A percentile compares a stretch with the other conserved stretches of the same genome.
Evolutionary conservation across 2,797 vertebrate species (phyloP).

Genomic region (Sebastes hopkinsi): DNA sequence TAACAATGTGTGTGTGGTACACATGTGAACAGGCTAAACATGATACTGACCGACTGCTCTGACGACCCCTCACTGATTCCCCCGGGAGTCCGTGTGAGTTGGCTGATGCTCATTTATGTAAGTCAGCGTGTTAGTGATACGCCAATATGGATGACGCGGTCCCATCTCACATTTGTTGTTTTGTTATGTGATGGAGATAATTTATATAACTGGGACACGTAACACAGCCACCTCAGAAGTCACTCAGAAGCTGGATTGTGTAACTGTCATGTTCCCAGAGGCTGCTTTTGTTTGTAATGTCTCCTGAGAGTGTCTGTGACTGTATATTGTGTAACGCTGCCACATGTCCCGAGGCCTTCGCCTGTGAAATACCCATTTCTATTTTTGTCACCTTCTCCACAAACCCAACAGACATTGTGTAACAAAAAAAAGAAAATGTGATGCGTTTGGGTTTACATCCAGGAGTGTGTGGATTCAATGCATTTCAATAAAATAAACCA

Average conservation of each 20-base stretch:
- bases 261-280: constrained; percentile 56
- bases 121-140: constrained; percentile 38
- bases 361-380: constrained; percentile 46
- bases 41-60: constrained; percentile 5
- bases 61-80: constrained; percentile 25
- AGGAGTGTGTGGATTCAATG: neutral
- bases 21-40: constrained; percentile 15
- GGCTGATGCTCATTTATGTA: constrained; percentile 37
- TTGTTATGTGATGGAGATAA: constrained; percentile 38
- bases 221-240: constrained; percentile 58
- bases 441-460: neutral
- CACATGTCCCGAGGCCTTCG: constrained; percentile 33
- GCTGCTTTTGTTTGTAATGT: constrained; percentile 44
- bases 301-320: constrained; percentile 52
- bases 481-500: neutral
- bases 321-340: constrained; percentile 47
- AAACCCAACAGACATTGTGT: constrained; percentile 15
- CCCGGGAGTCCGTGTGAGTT: constrained; percentile 7
- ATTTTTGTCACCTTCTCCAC: constrained; percentile 50
- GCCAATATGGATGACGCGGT: constrained; percentile 9
- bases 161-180: constrained; percentile 23
- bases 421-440: constrained; percentile 11
- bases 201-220: constrained; percentile 60
- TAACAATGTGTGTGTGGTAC: neutral
- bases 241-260: constrained; percentile 52